Evolutionary conservation across 2,888 invertebrate genomes (phyloP).

Genomic region (Ectemnius cavifrons): DNA sequence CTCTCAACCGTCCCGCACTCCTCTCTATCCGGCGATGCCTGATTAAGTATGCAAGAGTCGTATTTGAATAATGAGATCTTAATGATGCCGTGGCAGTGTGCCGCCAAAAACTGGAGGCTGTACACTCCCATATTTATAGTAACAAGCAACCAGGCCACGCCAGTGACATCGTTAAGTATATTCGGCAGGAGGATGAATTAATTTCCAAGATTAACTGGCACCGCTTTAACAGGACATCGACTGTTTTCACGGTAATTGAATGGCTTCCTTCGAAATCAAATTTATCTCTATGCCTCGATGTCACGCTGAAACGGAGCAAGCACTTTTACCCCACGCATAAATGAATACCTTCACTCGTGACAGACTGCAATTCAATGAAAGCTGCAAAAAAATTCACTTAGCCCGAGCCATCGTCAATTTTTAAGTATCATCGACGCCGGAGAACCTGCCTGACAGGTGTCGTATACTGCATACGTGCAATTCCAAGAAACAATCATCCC

Average conservation of each 20-base stretch:
- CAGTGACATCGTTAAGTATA: conserved; percentile 11
- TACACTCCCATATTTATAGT: conserved; percentile 11
- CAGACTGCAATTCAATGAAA: neutral
- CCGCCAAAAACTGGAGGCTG: conserved; percentile 23
- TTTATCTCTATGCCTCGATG: neutral
- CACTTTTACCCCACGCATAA: neutral
- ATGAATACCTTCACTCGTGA: neutral
- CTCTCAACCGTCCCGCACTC: neutral
- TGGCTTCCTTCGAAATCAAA: neutral
- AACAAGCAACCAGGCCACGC: conserved; percentile 35
- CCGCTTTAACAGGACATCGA: neutral
- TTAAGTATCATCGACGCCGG: too few species aligned
- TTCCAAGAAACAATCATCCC: too few species aligned
- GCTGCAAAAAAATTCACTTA: neutral
- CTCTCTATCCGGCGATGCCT: conserved; percentile 2
- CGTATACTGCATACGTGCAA: too few species aligned
- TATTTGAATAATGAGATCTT: conserved; percentile 77
- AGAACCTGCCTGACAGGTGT: too few species aligned
- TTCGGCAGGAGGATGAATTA: neutral
- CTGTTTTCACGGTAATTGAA: conserved; percentile 3
- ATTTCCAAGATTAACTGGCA: neutral
- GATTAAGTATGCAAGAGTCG: conserved; percentile 76
- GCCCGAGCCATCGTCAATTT: neutral
- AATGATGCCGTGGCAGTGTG: conserved; percentile 65
- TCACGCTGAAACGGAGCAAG: neutral